Evolutionary conservation across 2,888 invertebrate genomes (phyloP), one percentile per base, ranked within the genome.

Genomic region (Leucania comma): DNA sequence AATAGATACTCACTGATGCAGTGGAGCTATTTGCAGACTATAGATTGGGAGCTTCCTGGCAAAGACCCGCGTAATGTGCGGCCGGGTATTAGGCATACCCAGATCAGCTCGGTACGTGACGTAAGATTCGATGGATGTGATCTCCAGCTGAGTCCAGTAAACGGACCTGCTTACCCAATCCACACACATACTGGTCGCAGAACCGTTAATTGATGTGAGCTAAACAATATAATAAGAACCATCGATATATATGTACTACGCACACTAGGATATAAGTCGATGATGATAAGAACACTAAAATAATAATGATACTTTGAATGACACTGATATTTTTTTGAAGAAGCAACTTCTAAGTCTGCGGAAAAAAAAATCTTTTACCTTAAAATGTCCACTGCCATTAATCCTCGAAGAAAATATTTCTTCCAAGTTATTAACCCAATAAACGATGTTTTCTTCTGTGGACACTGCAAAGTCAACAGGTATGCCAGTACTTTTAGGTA

Each of bases 121-220:
- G 80, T 96, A 95, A n/a, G 93, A 90, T 8, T 94, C 93, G 1
- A 94, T 92, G 4, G 94, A 89, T 2, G 90, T 90, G 38, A 96
- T 93, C 81, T 96, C 96, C 26, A 96, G 88, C 91, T 98, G 98
- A 0, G 97, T 96, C 97, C 98, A 98, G 90, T 98, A 99, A 9
- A 99, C 94, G 58, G 97, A 97, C 61, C 98, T 96, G 61, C 98
- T 97, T 56, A 99, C 97, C 99, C 99, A 99, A 92, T 99, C 99
- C 0, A 98, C 96, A 2, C 98, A 97, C 35, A 99, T 92, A 73
- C 98, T 97, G 14, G 97, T 93, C 3, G 95, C 96, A 20, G 95
- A 91, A 4, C 93, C 95, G 75, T 95, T 96, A 35, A 95, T 95
- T 24, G 96, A 95, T 58, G 91, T 90, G 64, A 96, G 84, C 96